These are phyloP conservation scores for Balaeniceps rex DNA, from an alignment of 2,113 vertebrate species.

Conservation along the genomic window DNA sequence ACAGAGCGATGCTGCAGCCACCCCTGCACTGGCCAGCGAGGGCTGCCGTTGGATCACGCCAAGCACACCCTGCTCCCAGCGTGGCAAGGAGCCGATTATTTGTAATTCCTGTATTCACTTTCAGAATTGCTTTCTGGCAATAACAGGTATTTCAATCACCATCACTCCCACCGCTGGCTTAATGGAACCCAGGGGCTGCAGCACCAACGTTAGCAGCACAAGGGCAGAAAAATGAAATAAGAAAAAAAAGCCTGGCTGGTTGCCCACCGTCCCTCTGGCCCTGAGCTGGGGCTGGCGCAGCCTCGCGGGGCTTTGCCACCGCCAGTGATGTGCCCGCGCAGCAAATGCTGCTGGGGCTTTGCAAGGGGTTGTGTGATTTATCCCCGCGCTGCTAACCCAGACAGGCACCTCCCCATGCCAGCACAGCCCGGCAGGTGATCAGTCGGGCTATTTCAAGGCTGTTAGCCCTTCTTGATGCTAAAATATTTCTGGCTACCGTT, in stretches of 20 bases:
- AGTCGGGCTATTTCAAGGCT: not conserved
- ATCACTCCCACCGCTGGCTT: no score
- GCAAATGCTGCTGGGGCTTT: not conserved
- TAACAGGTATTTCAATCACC: not conserved
- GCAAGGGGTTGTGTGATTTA: no score
- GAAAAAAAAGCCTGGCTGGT: not conserved
- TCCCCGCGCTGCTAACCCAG: fast-evolving
- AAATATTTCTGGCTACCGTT: not conserved
- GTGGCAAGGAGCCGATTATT: fast-evolving
- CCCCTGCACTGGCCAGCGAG: no score
- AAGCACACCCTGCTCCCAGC: not conserved
- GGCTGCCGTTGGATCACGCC: not conserved
- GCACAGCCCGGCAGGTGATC: not conserved
- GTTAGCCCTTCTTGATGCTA: not conserved
- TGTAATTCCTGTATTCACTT: not conserved
- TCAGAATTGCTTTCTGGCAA: not conserved
- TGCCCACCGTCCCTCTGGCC: not conserved
- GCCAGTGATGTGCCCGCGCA: not conserved
- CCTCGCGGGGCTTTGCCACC: not conserved
- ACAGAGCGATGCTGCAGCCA: not conserved
- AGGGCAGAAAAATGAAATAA: not conserved
- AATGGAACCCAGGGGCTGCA: not conserved
- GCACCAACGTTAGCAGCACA: not conserved
- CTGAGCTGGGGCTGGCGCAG: not conserved
- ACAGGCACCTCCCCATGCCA: not conserved